Conservation (phyloP, 2,113 vertebrate genomes). For the Anarrhichthys ocellatus region DNA sequence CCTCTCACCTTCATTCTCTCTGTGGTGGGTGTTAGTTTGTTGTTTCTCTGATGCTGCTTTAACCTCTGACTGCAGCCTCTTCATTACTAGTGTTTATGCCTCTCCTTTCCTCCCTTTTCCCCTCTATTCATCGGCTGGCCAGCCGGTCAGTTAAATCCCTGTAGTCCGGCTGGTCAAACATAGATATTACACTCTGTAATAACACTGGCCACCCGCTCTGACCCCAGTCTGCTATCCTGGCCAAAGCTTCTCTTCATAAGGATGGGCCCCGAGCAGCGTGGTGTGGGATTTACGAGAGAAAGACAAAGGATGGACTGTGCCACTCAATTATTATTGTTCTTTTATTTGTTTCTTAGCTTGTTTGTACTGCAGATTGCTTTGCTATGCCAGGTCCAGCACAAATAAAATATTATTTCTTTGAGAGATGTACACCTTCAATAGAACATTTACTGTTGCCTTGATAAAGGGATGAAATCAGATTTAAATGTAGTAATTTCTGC, state of each 20-base stretch:
- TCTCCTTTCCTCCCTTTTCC: conserved; percentile 71
- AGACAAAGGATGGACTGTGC: conserved; percentile 73
- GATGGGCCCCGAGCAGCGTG: conserved; percentile 82
- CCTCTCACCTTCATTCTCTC: conserved; percentile 73
- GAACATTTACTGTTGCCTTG: conserved; percentile 37
- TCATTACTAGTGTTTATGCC: conserved; percentile 87
- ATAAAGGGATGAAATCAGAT: conserved; percentile 27
- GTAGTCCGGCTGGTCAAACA: conserved; percentile 84
- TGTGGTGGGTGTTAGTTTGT: conserved; percentile 84
- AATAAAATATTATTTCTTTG: conserved; percentile 48
- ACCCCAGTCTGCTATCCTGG: conserved; percentile 74
- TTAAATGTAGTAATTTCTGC: conserved; percentile 10
- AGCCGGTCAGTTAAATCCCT: conserved; percentile 82
- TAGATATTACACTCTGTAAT: conserved; percentile 86
- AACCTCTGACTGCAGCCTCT: conserved; percentile 84
- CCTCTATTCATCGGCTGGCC: conserved; percentile 74
- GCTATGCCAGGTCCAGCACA: conserved; percentile 33
- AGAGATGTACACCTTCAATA: conserved; percentile 18
- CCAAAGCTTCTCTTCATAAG: conserved; percentile 79
- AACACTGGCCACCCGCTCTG: conserved; percentile 82
- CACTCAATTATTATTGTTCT: conserved; percentile 76
- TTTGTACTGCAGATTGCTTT: conserved; percentile 67
- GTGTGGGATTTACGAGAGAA: conserved; percentile 71
- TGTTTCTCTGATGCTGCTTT: conserved; percentile 84
- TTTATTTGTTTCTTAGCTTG: conserved; percentile 57